A percentile compares a stretch with the other conserved stretches of the same genome.
Conservation (phyloP, 2,797 vertebrate genomes). For the Oryzias dopingdopingensis region DNA sequence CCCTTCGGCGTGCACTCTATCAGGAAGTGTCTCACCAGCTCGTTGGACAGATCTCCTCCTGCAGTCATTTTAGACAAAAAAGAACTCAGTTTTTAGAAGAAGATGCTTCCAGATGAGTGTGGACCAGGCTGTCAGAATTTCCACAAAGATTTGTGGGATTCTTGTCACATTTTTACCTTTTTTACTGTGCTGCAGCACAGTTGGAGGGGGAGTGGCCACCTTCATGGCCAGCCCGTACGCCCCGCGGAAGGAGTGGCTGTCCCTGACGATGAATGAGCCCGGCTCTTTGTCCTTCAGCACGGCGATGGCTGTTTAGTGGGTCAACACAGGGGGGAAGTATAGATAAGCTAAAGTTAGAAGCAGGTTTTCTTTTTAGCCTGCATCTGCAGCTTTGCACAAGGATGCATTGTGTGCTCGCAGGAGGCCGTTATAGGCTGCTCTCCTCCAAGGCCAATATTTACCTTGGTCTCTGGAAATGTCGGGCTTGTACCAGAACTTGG, state of each 20-base stretch:
- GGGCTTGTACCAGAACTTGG: slow-evolving; percentile 98
- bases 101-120: not conserved
- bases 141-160: too few relatives aligned
- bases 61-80: slow-evolving; percentile 9
- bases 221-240: slow-evolving; percentile 97
- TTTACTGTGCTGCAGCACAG: slow-evolving; percentile 87
- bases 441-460: slow-evolving; percentile 66
- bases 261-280: slow-evolving; percentile 90
- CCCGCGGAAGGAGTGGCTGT: slow-evolving; percentile 95
- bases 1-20: slow-evolving; percentile 95
- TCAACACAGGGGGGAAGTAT: slow-evolving; percentile 30
- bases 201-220: slow-evolving; percentile 90
- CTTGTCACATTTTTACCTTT: slow-evolving; percentile 79
- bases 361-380: slow-evolving; percentile 11
- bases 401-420: slow-evolving; percentile 20
- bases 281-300: slow-evolving; percentile 93
- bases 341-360: slow-evolving; percentile 37
- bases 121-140: too few relatives aligned
- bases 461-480: slow-evolving; percentile 98
- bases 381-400: slow-evolving; percentile 22
- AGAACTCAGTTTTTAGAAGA: not conserved
- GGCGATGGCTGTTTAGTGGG: slow-evolving; percentile 80
- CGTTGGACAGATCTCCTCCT: slow-evolving; percentile 87
- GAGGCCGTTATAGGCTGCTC: slow-evolving; percentile 4
- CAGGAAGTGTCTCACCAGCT: slow-evolving; percentile 95